Conservation (phyloP, 2,888 invertebrate genomes). For the Clanis bilineata region DNA sequence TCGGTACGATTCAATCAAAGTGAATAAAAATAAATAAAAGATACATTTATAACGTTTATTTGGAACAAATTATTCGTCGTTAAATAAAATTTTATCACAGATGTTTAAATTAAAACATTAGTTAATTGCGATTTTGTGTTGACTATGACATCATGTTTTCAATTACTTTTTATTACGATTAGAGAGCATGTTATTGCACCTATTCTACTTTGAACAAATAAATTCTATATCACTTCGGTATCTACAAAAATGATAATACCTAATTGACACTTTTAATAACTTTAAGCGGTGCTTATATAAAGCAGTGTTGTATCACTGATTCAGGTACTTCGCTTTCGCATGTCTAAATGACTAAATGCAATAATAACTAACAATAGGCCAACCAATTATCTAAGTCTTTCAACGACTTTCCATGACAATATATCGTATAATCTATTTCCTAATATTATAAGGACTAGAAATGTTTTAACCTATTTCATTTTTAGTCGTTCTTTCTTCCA, state of each 20-base stretch:
- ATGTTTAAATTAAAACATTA: neutral
- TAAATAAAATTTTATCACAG: conserved; percentile 6
- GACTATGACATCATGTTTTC: neutral
- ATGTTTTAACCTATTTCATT: neutral
- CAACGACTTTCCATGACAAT: too few relatives aligned
- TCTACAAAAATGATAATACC: too few relatives aligned
- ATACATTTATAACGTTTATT: neutral
- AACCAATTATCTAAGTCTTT: too few relatives aligned
- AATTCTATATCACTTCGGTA: too few relatives aligned
- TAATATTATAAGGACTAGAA: neutral
- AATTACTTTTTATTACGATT: neutral
- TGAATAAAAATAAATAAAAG: neutral
- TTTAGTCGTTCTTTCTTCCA: neutral
- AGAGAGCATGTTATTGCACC: neutral
- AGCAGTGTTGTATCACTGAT: too few relatives aligned
- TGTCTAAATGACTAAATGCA: too few relatives aligned
- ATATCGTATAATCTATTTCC: too few relatives aligned
- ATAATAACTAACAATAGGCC: too few relatives aligned
- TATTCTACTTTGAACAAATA: too few relatives aligned
- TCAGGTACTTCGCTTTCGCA: too few relatives aligned
- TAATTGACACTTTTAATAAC: too few relatives aligned
- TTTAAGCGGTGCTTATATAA: too few relatives aligned
- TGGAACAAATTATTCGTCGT: neutral
- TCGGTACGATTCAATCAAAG: neutral
- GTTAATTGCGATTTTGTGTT: neutral